Percentiles rank a stretch among this genome's conserved stretches.
These are phyloP conservation scores for Varecia variegata DNA, from an alignment of 2,797 vertebrate genomes.

Conservation along the genomic window DNA sequence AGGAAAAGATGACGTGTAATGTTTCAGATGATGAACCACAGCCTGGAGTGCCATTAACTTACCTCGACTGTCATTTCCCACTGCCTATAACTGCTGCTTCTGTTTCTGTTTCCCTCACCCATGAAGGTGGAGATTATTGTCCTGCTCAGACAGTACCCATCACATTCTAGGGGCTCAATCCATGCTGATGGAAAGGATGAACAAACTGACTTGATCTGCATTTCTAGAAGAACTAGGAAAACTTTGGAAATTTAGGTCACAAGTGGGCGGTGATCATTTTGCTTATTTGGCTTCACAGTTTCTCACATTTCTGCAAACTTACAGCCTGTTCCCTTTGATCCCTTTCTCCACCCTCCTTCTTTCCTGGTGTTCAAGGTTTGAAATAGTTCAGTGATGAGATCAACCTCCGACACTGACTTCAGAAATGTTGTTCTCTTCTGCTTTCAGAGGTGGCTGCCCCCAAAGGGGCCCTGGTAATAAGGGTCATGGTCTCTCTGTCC, in stretches of 20 bases:
- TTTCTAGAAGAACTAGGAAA: conserved; percentile 4
- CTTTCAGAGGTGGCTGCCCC: neutral
- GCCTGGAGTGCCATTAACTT: neutral
- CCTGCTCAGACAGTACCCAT: neutral
- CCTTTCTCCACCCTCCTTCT: neutral
- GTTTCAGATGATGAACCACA: neutral
- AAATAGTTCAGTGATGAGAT: neutral
- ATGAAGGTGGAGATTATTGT: neutral
- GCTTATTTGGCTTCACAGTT: neutral
- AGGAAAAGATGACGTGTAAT: neutral
- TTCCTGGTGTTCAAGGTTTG: neutral
- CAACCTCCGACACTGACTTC: neutral
- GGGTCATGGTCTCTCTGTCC: neutral
- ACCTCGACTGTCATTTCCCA: neutral
- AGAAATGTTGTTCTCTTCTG: conserved; percentile 22
- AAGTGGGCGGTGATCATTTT: neutral
- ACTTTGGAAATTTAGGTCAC: neutral
- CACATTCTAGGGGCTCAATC: neutral
- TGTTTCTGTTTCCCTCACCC: neutral
- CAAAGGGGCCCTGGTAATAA: neutral
- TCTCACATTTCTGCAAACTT: neutral
- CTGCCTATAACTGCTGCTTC: neutral
- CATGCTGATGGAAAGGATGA: neutral
- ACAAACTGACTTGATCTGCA: neutral
- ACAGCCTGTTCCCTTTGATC: neutral